phyloP scores from a whole-genome alignment of 2,797 vertebrate species.

The Pangasius macronema region DNA sequence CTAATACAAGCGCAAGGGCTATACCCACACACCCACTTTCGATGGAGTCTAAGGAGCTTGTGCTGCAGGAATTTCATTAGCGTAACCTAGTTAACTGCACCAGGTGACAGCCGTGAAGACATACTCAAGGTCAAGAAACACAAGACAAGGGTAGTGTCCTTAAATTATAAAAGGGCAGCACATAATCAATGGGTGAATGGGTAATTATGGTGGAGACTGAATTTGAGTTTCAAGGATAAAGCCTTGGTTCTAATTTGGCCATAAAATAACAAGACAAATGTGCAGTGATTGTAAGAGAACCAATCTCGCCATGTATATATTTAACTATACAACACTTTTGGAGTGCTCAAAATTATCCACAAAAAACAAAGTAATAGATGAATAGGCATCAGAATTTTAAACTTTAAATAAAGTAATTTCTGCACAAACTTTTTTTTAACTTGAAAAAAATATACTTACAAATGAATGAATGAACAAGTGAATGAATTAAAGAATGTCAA shows the following conservation, averaged over 20 bases:
- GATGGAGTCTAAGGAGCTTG: slow-evolving; percentile 52
- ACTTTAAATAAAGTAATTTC: background rate
- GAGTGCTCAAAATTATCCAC: background rate
- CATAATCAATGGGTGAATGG: slow-evolving; percentile 30
- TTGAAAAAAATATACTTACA: background rate
- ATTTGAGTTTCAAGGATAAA: slow-evolving; percentile 1
- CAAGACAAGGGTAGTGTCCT: slow-evolving; percentile 23
- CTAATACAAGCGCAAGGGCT: slow-evolving; percentile 63
- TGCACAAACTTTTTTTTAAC: background rate
- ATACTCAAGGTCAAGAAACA: slow-evolving; percentile 61
- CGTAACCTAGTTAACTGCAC: slow-evolving; percentile 75
- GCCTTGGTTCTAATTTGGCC: background rate
- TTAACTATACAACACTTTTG: background rate
- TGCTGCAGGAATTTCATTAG: slow-evolving; percentile 69
- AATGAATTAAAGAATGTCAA: background rate
- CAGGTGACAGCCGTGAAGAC: slow-evolving; percentile 68
- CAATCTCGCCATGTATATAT: background rate
- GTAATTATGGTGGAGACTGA: background rate
- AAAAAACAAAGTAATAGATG: too few species aligned
- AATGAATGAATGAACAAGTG: background rate
- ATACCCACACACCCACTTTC: slow-evolving; percentile 45
- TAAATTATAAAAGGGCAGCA: slow-evolving; percentile 44
- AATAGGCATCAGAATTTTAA: background rate
- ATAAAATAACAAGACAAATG: background rate
- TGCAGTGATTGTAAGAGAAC: too few species aligned